Evolutionary conservation across 2,113 vertebrate species (phyloP).

Genomic region (Neolamprologus devosi): DNA sequence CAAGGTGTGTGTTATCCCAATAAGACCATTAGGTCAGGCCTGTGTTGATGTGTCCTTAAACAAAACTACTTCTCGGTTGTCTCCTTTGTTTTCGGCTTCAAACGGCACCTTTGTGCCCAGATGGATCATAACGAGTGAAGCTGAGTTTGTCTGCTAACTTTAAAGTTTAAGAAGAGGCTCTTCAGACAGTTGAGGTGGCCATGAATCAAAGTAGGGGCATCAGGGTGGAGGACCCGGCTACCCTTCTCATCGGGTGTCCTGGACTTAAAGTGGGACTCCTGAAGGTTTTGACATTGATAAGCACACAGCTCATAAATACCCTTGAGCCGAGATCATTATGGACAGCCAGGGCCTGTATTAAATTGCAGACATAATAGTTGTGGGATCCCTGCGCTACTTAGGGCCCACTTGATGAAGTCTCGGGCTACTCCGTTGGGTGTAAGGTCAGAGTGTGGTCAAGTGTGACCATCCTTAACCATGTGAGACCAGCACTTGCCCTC

Average conservation of each 20-base stretch:
- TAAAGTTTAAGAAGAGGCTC: neutral
- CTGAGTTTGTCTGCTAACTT: slow-evolving; percentile 1
- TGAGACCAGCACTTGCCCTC: slow-evolving; percentile 44
- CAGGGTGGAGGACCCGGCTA: neutral
- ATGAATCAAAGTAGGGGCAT: neutral
- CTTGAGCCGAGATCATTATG: slow-evolving; percentile 4
- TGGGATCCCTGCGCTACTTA: slow-evolving; percentile 15
- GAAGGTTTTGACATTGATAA: slow-evolving; percentile 6
- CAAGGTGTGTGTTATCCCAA: neutral
- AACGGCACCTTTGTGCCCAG: neutral
- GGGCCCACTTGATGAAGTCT: slow-evolving; percentile 29
- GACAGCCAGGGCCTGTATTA: neutral
- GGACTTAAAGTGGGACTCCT: neutral
- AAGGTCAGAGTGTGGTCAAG: slow-evolving; percentile 49
- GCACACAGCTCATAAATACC: slow-evolving; percentile 16
- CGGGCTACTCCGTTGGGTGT: neutral
- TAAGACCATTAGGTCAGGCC: neutral
- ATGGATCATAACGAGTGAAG: neutral
- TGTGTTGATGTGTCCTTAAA: neutral
- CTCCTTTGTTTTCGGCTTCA: neutral
- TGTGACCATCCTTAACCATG: slow-evolving; percentile 50
- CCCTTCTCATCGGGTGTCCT: slow-evolving; percentile 1
- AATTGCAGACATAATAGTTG: slow-evolving; percentile 34
- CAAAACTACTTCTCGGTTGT: neutral
- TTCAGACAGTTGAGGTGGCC: slow-evolving; percentile 30